Evolutionary conservation across 2,888 invertebrate genomes (phyloP), one percentile per base, ranked within the genome.

Genomic region (Hetaerina titia): DNA sequence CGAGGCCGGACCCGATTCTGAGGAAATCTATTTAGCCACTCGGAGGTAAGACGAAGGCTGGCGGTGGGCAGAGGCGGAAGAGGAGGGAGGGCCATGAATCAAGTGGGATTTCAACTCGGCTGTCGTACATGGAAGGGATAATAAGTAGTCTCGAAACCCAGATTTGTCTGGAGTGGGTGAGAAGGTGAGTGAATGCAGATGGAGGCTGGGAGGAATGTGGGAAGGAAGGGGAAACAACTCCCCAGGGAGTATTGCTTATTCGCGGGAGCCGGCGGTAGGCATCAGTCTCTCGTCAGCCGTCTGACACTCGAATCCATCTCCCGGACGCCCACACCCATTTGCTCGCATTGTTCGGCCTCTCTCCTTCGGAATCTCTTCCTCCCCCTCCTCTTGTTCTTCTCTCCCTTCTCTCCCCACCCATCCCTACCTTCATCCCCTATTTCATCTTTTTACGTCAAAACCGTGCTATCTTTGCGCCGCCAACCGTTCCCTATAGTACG

Each of bases 261-360:
- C 89, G 89, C 89, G 89, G n/a, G 57, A 89, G 58, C 45, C 56
- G 45, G 88, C 56, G 56, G 56, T 56, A 88, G 45, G 22, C 89
- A 89, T 89, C 89, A 57, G 89, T 89, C 89, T 57, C 89, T 89
- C 89, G 89, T 89, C 89, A 89, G 58, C 57, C n/a, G 89, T 31
- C 13, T 58, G 89, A 89, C 89, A 58, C 19, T 22, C 57, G 58
- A 89, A 89, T 89, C 89, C 89, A 89, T 89, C n/a, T 22, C 58
- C 89, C 45, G 88, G 45, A 88, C 15, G 7, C 89, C 57, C 81
- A 57, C 57, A 89, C 57, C 57, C 89, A 89, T 89, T 89, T 89
- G 89, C 22, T 89, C 89, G 58, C 88, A 56, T 58, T 89, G 89
- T 89, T 58, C 58, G 89, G 22, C 22, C 89, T 19, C 89, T 56